phyloP scores from a whole-genome alignment of 2,797 vertebrate species.

The Ctenopoma multispine region DNA sequence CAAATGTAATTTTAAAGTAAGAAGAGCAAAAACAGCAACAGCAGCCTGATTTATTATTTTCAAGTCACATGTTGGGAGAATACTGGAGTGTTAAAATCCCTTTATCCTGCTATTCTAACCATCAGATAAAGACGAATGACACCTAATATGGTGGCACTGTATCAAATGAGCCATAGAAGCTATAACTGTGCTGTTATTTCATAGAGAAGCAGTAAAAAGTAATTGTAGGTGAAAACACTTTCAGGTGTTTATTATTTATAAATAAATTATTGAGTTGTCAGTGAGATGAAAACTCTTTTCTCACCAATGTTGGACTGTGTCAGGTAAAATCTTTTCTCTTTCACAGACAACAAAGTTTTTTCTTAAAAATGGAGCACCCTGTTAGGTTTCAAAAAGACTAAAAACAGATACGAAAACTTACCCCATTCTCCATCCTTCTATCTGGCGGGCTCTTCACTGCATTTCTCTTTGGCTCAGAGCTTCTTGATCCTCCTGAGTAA shows the following conservation, averaged over 20 bases:
- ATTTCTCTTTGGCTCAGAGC: slow-evolving; percentile 91
- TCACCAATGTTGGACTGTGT: background rate
- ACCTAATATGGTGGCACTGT: too few species aligned
- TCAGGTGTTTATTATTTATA: background rate
- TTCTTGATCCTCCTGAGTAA: slow-evolving; percentile 85
- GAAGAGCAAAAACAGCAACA: background rate
- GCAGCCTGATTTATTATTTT: background rate
- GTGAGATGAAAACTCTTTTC: too few species aligned
- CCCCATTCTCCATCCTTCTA: slow-evolving; percentile 92
- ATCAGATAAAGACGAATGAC: background rate
- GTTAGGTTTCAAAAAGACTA: slow-evolving; percentile 9
- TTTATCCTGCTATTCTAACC: background rate
- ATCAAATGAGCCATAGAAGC: background rate
- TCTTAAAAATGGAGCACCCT: background rate
- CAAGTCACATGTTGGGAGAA: background rate
- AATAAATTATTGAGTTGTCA: background rate
- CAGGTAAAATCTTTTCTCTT: background rate
- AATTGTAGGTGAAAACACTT: background rate
- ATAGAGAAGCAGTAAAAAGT: background rate
- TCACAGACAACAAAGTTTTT: background rate
- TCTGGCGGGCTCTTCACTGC: slow-evolving; percentile 89
- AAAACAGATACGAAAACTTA: slow-evolving; percentile 74
- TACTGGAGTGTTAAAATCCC: background rate
- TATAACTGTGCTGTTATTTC: background rate
- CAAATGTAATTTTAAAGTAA: slow-evolving; percentile 4